These are phyloP conservation scores for Apodemia mormo DNA, from an alignment of 2,888 invertebrate species.

Conservation along the genomic window DNA sequence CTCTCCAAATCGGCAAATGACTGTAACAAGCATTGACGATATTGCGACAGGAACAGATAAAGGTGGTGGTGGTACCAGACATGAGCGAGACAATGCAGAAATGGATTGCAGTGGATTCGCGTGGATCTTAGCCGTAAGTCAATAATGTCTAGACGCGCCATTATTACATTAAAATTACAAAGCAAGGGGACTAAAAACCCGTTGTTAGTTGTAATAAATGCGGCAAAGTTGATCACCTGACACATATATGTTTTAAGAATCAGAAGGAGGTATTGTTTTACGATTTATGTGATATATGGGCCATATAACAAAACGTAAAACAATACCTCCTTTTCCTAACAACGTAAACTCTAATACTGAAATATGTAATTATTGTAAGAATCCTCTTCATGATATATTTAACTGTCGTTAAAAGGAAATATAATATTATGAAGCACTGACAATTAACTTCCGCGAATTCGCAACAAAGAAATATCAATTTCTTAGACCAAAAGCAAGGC, in stretches of 20 bases:
- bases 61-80: too few species aligned
- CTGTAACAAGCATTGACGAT: too few species aligned
- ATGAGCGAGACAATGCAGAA: too few species aligned
- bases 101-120: too few species aligned
- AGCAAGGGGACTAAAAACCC: not conserved
- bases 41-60: too few species aligned
- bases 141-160: too few species aligned
- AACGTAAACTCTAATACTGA: not conserved
- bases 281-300: too few species aligned
- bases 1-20: too few species aligned
- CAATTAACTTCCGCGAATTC: not conserved
- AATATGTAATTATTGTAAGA: constrained; percentile 1
- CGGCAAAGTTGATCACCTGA: not conserved
- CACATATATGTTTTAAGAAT: not conserved
- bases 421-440: not conserved
- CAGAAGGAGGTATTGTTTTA: not conserved
- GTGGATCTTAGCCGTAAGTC: too few species aligned
- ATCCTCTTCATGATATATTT: not conserved
- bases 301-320: not conserved
- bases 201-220: not conserved
- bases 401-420: not conserved
- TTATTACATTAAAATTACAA: not conserved
- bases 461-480: not conserved
- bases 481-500: not conserved
- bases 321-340: not conserved